Evolutionary conservation across 2,797 vertebrate genomes (phyloP).

Genomic region (Scolopax bukidnonensis): DNA sequence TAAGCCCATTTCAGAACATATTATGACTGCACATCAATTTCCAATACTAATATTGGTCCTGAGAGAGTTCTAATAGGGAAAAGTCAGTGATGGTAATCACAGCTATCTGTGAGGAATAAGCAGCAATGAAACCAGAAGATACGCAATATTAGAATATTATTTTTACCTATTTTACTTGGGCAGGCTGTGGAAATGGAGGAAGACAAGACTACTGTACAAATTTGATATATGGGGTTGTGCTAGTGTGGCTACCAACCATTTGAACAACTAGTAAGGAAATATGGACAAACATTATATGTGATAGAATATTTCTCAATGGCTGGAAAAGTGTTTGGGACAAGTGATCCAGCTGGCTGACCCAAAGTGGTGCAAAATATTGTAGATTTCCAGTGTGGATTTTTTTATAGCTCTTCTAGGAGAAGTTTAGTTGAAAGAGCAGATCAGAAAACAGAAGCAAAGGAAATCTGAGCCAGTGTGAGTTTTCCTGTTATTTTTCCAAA

Average conservation of each 20-base stretch:
- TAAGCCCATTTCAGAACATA: neutral
- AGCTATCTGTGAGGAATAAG: neutral
- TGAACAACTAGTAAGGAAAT: neutral
- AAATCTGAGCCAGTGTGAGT: conserved; percentile 15
- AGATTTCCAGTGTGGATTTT: conserved; percentile 37
- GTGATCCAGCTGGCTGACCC: conserved; percentile 40
- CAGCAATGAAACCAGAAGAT: neutral
- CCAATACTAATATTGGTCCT: neutral
- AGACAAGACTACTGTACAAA: neutral
- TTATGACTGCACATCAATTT: neutral
- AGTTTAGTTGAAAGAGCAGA: neutral
- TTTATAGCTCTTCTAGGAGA: conserved; percentile 55
- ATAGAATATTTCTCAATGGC: conserved; percentile 1
- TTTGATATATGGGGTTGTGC: neutral
- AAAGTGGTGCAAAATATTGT: neutral
- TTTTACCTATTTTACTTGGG: neutral
- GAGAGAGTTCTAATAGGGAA: neutral
- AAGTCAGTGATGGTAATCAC: neutral
- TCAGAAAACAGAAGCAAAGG: conserved; percentile 59
- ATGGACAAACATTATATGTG: neutral
- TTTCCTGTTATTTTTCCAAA: conserved; percentile 41
- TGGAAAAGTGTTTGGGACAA: conserved; percentile 8
- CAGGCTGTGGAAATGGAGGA: neutral
- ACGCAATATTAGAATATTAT: neutral
- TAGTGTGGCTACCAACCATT: neutral